phyloP scores from a whole-genome alignment of 92 coral and sea anemone genomes.

The Palythoa caribaeorum region DNA sequence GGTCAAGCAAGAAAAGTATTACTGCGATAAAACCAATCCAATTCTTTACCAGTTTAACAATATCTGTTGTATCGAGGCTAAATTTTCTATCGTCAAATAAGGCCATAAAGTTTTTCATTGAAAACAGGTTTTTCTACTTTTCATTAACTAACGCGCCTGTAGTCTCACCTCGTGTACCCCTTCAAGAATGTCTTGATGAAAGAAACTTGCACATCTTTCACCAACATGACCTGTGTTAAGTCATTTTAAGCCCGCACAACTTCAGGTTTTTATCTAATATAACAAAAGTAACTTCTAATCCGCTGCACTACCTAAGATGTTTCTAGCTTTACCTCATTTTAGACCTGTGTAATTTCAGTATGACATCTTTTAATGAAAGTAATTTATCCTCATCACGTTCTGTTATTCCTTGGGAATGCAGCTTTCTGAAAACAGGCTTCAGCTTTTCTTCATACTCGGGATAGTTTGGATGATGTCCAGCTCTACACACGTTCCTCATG shows the following conservation, averaged over 20 bases:
- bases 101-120: too few species aligned
- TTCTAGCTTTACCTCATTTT: conserved; percentile 68
- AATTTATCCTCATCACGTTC: conserved; percentile 96
- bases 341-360: conserved; percentile 85
- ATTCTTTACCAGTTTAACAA: too few species aligned
- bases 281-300: background rate
- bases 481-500: conserved; percentile 84
- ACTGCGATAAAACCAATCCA: too few species aligned
- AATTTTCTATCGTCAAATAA: too few species aligned
- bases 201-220: background rate
- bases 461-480: conserved; percentile 89
- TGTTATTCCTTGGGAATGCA: conserved; percentile 93
- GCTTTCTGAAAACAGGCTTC: conserved; percentile 86
- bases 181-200: too few species aligned
- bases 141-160: too few species aligned
- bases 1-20: too few species aligned
- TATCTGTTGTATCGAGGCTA: too few species aligned
- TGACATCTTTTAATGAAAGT: conserved; percentile 79
- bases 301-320: too few species aligned
- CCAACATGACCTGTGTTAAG: background rate
- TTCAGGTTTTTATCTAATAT: conserved; percentile 58
- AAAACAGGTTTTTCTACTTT: too few species aligned
- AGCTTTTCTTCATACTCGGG: conserved; percentile 82
- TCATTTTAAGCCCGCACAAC: conserved; percentile 72
- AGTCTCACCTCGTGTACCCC: too few species aligned